Evolutionary conservation across 2,888 invertebrate genomes (phyloP).

Genomic region (Oligia fasciuncula): DNA sequence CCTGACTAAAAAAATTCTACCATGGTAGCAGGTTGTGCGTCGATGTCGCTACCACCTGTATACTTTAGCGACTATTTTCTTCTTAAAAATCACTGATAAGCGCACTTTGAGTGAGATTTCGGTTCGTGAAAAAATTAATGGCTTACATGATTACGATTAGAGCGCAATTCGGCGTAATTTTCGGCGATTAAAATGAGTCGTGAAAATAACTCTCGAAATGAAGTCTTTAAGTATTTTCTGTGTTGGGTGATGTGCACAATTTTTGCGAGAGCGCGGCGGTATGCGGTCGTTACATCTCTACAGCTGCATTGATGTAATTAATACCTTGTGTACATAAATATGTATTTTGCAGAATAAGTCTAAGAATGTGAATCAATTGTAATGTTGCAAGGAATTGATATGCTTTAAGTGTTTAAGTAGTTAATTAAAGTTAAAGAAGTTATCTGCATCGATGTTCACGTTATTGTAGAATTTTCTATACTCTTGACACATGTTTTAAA

Average conservation of each 20-base stretch:
- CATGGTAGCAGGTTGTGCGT: not conserved
- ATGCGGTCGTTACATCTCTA: not conserved
- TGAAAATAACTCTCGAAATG: not conserved
- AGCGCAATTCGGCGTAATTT: not conserved
- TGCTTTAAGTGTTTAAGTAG: slow-evolving; percentile 34
- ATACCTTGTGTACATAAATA: slow-evolving; percentile 4
- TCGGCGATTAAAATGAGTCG: not conserved
- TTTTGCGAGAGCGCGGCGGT: not conserved
- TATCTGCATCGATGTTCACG: slow-evolving; percentile 31
- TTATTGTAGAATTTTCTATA: slow-evolving; percentile 34
- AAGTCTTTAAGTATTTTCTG: not conserved
- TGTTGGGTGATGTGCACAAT: not conserved
- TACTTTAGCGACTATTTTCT: not conserved
- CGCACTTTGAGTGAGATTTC: not conserved
- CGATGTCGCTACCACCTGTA: too few species aligned
- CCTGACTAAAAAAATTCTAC: not conserved
- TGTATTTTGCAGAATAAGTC: not conserved
- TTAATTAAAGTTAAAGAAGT: slow-evolving; percentile 30
- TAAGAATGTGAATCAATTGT: slow-evolving; percentile 21
- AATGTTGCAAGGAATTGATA: slow-evolving; percentile 36
- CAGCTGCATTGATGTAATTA: slow-evolving; percentile 3
- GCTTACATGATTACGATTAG: not conserved
- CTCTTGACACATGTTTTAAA: slow-evolving; percentile 53
- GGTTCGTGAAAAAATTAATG: not conserved
- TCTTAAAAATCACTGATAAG: not conserved